Evolutionary conservation across 1,140 invertebrate genomes (phyloP).

Genomic region (Euura lappo): DNA sequence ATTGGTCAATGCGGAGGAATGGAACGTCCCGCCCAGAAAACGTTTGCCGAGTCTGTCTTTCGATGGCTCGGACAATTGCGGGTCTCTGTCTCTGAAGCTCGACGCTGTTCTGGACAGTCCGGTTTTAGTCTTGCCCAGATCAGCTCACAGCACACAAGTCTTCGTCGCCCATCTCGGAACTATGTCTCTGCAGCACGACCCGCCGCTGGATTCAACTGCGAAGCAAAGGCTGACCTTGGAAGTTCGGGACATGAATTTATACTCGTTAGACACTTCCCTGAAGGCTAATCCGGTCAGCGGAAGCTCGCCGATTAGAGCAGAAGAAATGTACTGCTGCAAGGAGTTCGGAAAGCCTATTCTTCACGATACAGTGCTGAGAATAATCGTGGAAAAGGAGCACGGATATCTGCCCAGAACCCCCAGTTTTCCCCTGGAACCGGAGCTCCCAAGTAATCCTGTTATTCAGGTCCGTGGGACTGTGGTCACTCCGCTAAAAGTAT

Average conservation of each 20-base stretch:
- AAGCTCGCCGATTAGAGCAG: slow-evolving; percentile 56
- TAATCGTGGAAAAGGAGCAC: slow-evolving; percentile 64
- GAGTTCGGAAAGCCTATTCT: slow-evolving; percentile 73
- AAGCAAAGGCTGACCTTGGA: slow-evolving; percentile 66
- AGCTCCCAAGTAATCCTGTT: slow-evolving; percentile 42
- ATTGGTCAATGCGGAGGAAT: slow-evolving; percentile 75
- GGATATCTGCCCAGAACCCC: slow-evolving; percentile 34
- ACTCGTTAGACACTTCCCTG: slow-evolving; percentile 71
- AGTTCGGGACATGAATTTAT: slow-evolving; percentile 88
- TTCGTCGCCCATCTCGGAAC: slow-evolving; percentile 93
- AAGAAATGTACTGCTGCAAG: slow-evolving; percentile 73
- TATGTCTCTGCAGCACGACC: slow-evolving; percentile 71
- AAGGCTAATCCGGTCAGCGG: slow-evolving; percentile 45
- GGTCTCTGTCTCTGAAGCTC: slow-evolving; percentile 57
- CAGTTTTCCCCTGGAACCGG: slow-evolving; percentile 51
- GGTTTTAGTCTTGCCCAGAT: slow-evolving; percentile 84
- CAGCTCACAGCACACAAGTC: slow-evolving; percentile 79
- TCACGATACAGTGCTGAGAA: slow-evolving; percentile 82
- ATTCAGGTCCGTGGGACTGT: slow-evolving; percentile 78
- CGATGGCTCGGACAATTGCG: slow-evolving; percentile 33
- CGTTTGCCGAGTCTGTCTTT: slow-evolving; percentile 49
- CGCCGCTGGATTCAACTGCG: slow-evolving; percentile 41
- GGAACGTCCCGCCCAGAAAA: slow-evolving; percentile 51
- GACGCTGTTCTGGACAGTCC: slow-evolving; percentile 88
- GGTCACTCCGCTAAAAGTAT: slow-evolving; percentile 83